Evolutionary conservation across 30 jellyfish, hydroid and myxozoan species (phyloP).

Genomic region (Turritopsis rubra): DNA sequence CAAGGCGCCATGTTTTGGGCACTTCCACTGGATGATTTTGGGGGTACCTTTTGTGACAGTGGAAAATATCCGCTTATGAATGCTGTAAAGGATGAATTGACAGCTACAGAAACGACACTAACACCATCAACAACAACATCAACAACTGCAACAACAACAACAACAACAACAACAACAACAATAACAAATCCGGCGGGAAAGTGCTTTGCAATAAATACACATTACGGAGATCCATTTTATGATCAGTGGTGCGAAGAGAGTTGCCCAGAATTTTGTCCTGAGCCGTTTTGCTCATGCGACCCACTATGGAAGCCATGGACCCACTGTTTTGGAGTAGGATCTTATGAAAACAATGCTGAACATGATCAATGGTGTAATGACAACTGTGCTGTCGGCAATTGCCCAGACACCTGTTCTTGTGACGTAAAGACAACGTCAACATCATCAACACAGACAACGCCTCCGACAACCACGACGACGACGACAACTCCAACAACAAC

Average conservation of each 20-base stretch:
- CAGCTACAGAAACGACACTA: slow-evolving; percentile 34
- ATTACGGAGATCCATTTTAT: background rate
- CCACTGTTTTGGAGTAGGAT: slow-evolving; percentile 40
- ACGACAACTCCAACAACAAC: slow-evolving; percentile 25
- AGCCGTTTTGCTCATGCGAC: background rate
- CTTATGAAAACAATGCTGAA: slow-evolving; percentile 40
- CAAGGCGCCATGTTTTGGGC: slow-evolving; percentile 94
- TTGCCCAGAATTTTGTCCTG: slow-evolving; percentile 20
- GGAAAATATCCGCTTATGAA: slow-evolving; percentile 79
- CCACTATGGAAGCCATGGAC: slow-evolving; percentile 24
- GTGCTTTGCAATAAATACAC: slow-evolving; percentile 3
- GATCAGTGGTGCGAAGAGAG: slow-evolving; percentile 13
- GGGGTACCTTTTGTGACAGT: slow-evolving; percentile 55
- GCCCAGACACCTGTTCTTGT: slow-evolving; percentile 48
- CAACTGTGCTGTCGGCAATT: slow-evolving; percentile 66
- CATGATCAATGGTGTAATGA: slow-evolving; percentile 70
- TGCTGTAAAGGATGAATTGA: slow-evolving; percentile 61
- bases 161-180: slow-evolving; percentile 26
- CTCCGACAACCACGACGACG: slow-evolving; percentile 31
- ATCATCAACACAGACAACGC: slow-evolving; percentile 1
- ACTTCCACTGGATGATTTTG: slow-evolving; percentile 67
- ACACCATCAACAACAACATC: slow-evolving; percentile 36
- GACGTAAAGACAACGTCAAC: background rate
- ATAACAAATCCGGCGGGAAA: background rate
- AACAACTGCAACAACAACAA: slow-evolving; percentile 18